These are phyloP conservation scores for Beroe ovata DNA, from an alignment of 37 sponge, comb jelly and placozoan genomes.

Conservation along the genomic window DNA sequence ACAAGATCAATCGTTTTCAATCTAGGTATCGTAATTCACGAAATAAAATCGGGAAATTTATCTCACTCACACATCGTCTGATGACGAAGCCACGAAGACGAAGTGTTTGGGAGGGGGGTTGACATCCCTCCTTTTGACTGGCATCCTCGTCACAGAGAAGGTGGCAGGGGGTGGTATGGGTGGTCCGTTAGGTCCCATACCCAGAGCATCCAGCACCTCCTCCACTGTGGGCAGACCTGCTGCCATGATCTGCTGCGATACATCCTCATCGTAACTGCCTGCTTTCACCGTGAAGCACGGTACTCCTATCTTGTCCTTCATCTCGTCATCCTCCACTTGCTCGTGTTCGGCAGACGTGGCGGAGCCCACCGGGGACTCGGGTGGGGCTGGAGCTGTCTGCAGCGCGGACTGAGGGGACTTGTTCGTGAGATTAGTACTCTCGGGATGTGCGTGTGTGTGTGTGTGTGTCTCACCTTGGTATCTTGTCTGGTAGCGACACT, in stretches of 20 bases:
- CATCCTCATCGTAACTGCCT: constrained; percentile 9
- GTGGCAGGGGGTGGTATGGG: constrained; percentile 79
- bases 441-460: too few relatives aligned
- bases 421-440: too few relatives aligned
- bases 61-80: constrained; percentile 81
- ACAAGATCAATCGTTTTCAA: too few relatives aligned
- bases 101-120: constrained; percentile 62
- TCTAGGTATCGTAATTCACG: background rate
- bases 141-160: constrained; percentile 78
- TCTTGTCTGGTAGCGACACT: constrained; percentile 55
- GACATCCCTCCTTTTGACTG: constrained; percentile 71
- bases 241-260: constrained; percentile 68
- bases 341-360: background rate
- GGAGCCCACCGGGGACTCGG: constrained; percentile 4
- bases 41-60: background rate
- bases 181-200: constrained; percentile 81
- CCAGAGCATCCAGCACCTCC: constrained; percentile 81
- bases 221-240: constrained; percentile 74
- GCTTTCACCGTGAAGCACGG: constrained; percentile 73
- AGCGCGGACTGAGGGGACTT: background rate
- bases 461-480: too few relatives aligned
- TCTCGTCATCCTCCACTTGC: constrained; percentile 69
- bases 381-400: constrained; percentile 55
- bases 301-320: constrained; percentile 80
- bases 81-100: constrained; percentile 74